Evolutionary conservation across 2,888 invertebrate genomes (phyloP).

Genomic region (Trichopoda pennipes): DNA sequence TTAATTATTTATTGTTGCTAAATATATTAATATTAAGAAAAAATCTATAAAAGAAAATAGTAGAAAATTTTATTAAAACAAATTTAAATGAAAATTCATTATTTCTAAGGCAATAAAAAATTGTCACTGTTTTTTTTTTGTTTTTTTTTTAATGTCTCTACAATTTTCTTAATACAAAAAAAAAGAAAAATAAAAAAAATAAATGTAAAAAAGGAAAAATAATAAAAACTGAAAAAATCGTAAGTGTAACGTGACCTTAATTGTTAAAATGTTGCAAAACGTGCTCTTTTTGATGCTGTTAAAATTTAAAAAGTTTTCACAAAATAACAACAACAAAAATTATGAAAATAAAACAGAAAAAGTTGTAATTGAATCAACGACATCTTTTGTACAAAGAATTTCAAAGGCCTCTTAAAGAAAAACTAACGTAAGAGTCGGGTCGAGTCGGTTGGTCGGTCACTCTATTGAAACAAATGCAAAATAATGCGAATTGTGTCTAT

Average conservation of each 20-base stretch:
- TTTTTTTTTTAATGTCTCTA: too few species aligned
- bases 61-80: not conserved
- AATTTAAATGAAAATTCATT: constrained; percentile 16
- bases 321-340: not conserved
- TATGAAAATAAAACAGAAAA: too few species aligned
- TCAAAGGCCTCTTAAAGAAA: not conserved
- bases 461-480: not conserved
- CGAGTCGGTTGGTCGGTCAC: too few species aligned
- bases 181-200: too few species aligned
- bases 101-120: not conserved
- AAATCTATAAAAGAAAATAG: not conserved
- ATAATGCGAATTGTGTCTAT: not conserved
- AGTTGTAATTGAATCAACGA: not conserved
- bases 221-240: not conserved
- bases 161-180: constrained; percentile 2
- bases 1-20: constrained; percentile 1
- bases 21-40: constrained; percentile 6
- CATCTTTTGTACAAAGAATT: not conserved
- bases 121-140: too few species aligned
- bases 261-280: constrained; percentile 67
- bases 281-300: constrained; percentile 47
- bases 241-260: constrained; percentile 69
- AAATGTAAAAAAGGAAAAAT: too few species aligned
- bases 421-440: not conserved
- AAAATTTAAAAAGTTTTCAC: not conserved